Evolutionary conservation across 2,113 vertebrate species (phyloP).

Genomic region (Panthera uncia): DNA sequence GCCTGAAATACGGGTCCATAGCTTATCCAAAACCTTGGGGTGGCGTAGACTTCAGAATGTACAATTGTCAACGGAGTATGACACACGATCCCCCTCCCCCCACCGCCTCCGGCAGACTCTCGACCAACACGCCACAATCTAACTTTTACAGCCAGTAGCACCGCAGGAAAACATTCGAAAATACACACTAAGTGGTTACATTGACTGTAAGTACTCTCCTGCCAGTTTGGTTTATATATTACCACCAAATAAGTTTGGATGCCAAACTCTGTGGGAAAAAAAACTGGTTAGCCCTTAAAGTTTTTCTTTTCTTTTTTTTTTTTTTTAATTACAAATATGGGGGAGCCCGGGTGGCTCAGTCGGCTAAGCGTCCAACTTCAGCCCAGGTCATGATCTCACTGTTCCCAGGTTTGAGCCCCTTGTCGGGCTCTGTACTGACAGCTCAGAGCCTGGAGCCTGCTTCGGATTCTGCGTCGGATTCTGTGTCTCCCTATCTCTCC

Average conservation of each 20-base stretch:
- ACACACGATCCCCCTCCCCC: background rate
- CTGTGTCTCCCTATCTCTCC: too few relatives aligned
- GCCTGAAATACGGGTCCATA: background rate
- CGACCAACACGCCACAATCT: background rate
- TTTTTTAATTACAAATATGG: too few relatives aligned
- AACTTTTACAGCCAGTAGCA: background rate
- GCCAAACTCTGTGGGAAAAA: background rate
- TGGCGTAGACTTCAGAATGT: background rate
- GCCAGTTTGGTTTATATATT: slow-evolving; percentile 32
- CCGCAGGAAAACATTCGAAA: slow-evolving; percentile 44
- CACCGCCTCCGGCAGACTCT: background rate
- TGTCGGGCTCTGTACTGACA: too few relatives aligned
- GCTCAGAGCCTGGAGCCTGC: too few relatives aligned
- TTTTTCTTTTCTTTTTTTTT: background rate
- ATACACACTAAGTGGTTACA: slow-evolving; percentile 44
- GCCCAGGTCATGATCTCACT: too few relatives aligned
- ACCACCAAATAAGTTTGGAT: slow-evolving; percentile 47
- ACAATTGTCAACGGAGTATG: background rate
- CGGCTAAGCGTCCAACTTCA: too few relatives aligned
- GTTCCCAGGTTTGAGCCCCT: too few relatives aligned
- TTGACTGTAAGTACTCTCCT: slow-evolving; percentile 50
- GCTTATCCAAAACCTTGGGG: background rate
- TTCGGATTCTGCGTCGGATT: too few relatives aligned
- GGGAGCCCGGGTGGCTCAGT: too few relatives aligned
- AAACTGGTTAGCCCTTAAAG: background rate